Evolutionary conservation across 1,140 invertebrate genomes (phyloP), one percentile per base, ranked within the genome.

Genomic region (Ceratoteleas bidentatus): DNA sequence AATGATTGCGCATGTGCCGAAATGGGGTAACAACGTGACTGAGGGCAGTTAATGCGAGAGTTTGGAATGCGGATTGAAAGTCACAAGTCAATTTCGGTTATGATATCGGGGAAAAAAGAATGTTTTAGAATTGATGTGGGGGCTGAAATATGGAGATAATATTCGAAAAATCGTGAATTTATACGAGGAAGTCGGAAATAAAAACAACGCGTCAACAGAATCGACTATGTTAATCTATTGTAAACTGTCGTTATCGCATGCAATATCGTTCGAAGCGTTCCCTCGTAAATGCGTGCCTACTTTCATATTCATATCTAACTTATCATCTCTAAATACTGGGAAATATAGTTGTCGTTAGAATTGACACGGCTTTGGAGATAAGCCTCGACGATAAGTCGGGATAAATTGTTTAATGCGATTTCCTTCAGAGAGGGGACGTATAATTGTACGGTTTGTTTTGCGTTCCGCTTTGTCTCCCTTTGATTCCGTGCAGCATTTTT

Each of bases 341-440:
- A 13, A 36, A 8, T 34, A 38, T 38, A 38, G 34, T 14, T 38
- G 34, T 36, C 33, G 36, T 56, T 56, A 36, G 34, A 14, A 11
- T 43, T 58, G 56, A 58, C 56, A 32, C 24, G 16, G 32, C 58
- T 49, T 11, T 34, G 33, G 34, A 49, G 40, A 47, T 14, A 61
- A n/a, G 36, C 10, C 8, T 58, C 38, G 14, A 24, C 4, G 36
- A 45, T 4, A 49, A 62, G 33, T 34, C 13, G n/a, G 36, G 36
- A 62, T 52, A 50, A 62, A 62, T 49, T 15, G 50, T 62, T 61
- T 52, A 52, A 62, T 33, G 24, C 32, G 14, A 14, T 9, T 36
- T 36, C 9, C 47, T 38, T n/a, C 8, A 61, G 47, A 24, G 40
- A 43, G 24, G 40, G 9, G 15, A 43, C 16, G 33, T 58, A 43